A percentile compares a stretch with the other conserved stretches of the same genome.
These are phyloP conservation scores for Pangasius macronema DNA, from an alignment of 2,797 vertebrate species.

Conservation along the genomic window DNA sequence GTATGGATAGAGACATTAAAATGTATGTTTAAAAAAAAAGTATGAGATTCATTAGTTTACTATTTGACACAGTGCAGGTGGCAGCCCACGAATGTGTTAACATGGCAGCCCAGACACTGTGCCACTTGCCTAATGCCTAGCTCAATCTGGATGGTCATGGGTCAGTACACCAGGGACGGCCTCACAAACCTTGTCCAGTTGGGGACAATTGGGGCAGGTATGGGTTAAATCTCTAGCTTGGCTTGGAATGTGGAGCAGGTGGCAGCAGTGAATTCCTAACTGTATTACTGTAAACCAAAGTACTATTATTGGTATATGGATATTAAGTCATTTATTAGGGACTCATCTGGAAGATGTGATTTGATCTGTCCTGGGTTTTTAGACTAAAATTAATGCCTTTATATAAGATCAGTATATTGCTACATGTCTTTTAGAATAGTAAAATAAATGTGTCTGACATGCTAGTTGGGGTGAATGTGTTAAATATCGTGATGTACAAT, in stretches of 20 bases:
- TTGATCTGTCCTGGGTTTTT: not conserved
- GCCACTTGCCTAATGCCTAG: conserved; percentile 51
- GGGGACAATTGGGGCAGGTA: conserved; percentile 67
- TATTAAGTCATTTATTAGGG: conserved; percentile 14
- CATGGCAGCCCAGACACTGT: conserved; percentile 44
- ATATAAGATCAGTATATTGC: not conserved
- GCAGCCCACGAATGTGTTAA: conserved; percentile 56
- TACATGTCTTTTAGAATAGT: not conserved
- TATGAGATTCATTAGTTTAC: not conserved
- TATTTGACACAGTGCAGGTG: conserved; percentile 64
- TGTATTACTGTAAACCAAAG: conserved; percentile 20
- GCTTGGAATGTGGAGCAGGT: conserved; percentile 70
- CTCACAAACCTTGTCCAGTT: conserved; percentile 61
- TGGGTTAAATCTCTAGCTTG: conserved; percentile 53
- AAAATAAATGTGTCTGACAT: not conserved
- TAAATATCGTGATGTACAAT: too few relatives aligned
- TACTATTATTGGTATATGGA: not conserved
- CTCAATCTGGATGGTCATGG: conserved; percentile 35
- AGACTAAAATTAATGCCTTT: not conserved
- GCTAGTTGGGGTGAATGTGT: not conserved
- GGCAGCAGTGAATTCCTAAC: conserved; percentile 59
- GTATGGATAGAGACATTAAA: not conserved
- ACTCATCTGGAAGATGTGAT: conserved; percentile 1
- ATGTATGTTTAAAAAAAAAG: not conserved
- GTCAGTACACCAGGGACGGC: conserved; percentile 61